Percentiles rank a stretch among this genome's conserved stretches.
phyloP scores from a whole-genome alignment of 2,888 invertebrate species.

The Aporophyla nigra region DNA sequence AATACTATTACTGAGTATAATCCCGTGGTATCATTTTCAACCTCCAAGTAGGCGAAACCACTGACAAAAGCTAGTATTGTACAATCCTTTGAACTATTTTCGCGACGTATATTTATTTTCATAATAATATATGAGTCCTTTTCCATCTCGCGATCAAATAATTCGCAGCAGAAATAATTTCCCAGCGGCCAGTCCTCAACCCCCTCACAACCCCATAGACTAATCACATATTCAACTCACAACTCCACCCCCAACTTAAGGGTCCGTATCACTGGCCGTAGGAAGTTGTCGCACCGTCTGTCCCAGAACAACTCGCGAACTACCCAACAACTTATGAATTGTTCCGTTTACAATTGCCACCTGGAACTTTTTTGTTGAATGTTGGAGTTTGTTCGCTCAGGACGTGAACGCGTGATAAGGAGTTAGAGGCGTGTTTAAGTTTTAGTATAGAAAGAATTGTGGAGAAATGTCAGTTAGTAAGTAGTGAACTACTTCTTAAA shows the following conservation, averaged over 20 bases:
- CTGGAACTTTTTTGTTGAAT: slow-evolving; percentile 58
- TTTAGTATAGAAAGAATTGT: slow-evolving; percentile 6
- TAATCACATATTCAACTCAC: slow-evolving; percentile 66
- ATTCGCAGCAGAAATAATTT: slow-evolving; percentile 40
- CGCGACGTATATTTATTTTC: neutral
- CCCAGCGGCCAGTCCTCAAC: slow-evolving; percentile 35
- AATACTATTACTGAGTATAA: too few species aligned
- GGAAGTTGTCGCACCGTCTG: slow-evolving; percentile 64
- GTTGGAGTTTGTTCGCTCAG: slow-evolving; percentile 45
- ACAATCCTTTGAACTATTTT: neutral
- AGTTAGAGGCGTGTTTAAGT: slow-evolving; percentile 37
- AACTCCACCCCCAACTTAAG: slow-evolving; percentile 59
- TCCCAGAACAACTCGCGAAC: slow-evolving; percentile 63
- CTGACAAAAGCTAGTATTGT: neutral
- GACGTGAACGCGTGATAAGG: slow-evolving; percentile 46
- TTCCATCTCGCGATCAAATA: neutral
- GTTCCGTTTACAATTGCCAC: slow-evolving; percentile 67
- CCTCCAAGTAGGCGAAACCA: too few species aligned
- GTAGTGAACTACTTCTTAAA: slow-evolving; percentile 19
- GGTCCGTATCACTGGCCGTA: slow-evolving; percentile 63
- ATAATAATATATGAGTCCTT: neutral
- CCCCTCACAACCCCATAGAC: slow-evolving; percentile 16
- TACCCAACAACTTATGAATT: slow-evolving; percentile 68
- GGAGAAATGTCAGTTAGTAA: neutral
- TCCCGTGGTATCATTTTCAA: too few species aligned